Percentiles rank a stretch among this genome's conserved stretches.
These are phyloP conservation scores for Emys orbicularis DNA, from an alignment of 2,797 vertebrate species.

Conservation along the genomic window DNA sequence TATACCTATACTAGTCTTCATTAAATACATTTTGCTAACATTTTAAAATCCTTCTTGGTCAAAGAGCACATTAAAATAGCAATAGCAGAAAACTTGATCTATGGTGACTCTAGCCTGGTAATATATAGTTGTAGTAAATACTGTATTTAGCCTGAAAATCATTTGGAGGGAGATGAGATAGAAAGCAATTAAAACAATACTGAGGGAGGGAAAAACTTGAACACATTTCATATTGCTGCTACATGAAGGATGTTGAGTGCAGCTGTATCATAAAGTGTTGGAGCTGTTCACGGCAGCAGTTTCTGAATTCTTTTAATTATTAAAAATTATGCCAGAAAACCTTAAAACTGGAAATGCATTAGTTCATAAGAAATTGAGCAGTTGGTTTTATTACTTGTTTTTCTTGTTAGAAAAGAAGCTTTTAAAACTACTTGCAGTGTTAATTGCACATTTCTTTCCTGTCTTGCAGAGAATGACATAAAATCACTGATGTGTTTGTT, in stretches of 20 bases:
- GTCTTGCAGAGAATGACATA: constrained; percentile 74
- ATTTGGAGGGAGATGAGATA: background rate
- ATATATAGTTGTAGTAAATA: background rate
- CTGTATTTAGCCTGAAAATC: background rate
- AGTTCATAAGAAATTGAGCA: constrained; percentile 44
- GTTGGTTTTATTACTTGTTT: constrained; percentile 60
- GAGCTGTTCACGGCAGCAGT: background rate
- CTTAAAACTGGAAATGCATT: constrained; percentile 26
- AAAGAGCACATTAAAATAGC: background rate
- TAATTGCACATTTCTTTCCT: constrained; percentile 76
- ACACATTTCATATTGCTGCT: background rate
- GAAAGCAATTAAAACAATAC: background rate
- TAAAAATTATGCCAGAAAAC: constrained; percentile 52
- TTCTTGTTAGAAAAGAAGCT: constrained; percentile 66
- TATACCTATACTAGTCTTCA: background rate
- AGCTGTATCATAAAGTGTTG: background rate
- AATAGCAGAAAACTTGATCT: background rate
- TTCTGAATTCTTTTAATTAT: constrained; percentile 47
- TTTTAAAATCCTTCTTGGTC: background rate
- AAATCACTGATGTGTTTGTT: constrained; percentile 80
- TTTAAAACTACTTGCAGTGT: constrained; percentile 63
- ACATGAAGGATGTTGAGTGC: background rate
- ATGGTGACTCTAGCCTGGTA: background rate
- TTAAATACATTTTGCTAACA: background rate
- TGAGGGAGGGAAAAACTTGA: background rate